Evolutionary conservation across 2,113 vertebrate species (phyloP).

Genomic region (Cairina moschata): DNA sequence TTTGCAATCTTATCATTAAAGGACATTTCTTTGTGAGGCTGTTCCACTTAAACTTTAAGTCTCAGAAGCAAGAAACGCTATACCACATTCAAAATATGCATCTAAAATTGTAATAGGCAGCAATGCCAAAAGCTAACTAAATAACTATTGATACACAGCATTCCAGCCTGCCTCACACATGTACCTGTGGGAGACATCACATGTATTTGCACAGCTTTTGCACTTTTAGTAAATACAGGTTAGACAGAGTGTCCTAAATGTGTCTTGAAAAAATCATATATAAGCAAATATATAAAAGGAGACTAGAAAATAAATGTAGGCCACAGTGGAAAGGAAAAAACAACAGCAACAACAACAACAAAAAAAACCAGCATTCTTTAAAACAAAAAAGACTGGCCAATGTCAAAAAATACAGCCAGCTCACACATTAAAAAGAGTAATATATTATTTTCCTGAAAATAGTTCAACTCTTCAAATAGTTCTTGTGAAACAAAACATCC

Average conservation of each 20-base stretch:
- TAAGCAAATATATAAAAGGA: neutral
- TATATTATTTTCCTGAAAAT: neutral
- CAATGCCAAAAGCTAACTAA: neutral
- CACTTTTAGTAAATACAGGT: constrained; percentile 47
- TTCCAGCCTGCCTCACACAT: neutral
- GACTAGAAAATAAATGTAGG: constrained; percentile 29
- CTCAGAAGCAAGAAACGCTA: neutral
- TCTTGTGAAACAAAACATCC: neutral
- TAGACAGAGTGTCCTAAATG: neutral
- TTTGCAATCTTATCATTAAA: constrained; percentile 23
- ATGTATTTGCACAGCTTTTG: neutral
- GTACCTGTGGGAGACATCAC: neutral
- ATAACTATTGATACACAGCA: neutral
- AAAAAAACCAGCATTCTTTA: neutral
- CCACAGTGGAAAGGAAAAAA: neutral
- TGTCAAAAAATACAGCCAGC: neutral
- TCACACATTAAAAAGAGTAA: neutral
- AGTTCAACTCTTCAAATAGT: neutral
- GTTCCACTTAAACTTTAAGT: neutral
- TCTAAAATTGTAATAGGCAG: neutral
- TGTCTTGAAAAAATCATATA: constrained; percentile 3
- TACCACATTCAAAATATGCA: neutral
- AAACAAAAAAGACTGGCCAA: neutral
- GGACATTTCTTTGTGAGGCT: neutral
- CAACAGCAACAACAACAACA: too few species aligned